phyloP scores from a whole-genome alignment of 1,140 invertebrate species.

The Acromyrmex echinatior region DNA sequence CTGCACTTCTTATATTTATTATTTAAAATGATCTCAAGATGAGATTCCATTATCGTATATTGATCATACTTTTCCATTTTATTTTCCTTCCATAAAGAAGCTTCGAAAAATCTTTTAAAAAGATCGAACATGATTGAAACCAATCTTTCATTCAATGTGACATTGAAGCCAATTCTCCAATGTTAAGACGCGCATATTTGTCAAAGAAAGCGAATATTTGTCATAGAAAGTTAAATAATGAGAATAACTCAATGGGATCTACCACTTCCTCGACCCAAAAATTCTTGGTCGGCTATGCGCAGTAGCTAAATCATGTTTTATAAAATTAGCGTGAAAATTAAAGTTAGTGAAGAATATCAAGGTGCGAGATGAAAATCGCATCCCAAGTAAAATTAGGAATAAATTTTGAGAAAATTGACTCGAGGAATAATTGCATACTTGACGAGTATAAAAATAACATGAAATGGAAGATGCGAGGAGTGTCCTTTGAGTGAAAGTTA shows the following conservation, averaged over 20 bases:
- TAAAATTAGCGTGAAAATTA: slow-evolving; percentile 39
- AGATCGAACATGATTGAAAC: neutral
- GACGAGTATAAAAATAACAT: neutral
- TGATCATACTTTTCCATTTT: slow-evolving; percentile 42
- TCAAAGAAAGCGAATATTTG: slow-evolving; percentile 58
- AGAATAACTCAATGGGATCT: neutral
- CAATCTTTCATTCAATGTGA: neutral
- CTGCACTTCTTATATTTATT: slow-evolving; percentile 21
- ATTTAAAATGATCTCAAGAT: slow-evolving; percentile 29
- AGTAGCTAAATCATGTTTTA: neutral
- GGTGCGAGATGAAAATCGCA: neutral
- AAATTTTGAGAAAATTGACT: neutral
- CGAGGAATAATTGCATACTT: neutral
- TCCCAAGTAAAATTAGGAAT: neutral
- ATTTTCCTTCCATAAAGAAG: neutral
- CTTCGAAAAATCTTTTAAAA: neutral
- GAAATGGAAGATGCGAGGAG: neutral
- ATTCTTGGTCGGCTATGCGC: neutral
- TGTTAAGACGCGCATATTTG: neutral
- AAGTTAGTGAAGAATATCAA: neutral
- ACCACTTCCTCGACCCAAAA: slow-evolving; percentile 20
- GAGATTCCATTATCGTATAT: slow-evolving; percentile 66
- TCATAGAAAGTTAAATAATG: slow-evolving; percentile 65
- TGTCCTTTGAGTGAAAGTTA: neutral
- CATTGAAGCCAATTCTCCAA: neutral